These are phyloP conservation scores for Argyrosomus japonicus DNA, from an alignment of 2,113 vertebrate species.

Conservation along the genomic window DNA sequence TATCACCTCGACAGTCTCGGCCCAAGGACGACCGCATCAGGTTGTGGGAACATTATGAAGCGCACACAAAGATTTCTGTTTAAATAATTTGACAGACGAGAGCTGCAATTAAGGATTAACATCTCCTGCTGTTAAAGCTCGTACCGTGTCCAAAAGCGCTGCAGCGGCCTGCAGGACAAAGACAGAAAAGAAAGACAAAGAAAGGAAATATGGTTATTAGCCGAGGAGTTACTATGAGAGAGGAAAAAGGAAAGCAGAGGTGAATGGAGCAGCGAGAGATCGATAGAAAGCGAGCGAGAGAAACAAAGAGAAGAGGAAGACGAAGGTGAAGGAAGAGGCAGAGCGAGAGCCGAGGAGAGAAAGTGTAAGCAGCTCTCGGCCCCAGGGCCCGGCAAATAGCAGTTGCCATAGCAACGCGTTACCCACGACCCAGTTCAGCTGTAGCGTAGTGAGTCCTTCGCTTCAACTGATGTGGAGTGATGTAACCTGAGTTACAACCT, in stretches of 20 bases:
- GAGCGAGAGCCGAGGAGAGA: constrained; percentile 79
- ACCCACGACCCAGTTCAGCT: constrained; percentile 91
- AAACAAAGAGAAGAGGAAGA: constrained; percentile 69
- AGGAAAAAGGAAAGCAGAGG: constrained; percentile 77
- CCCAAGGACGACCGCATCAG: neutral
- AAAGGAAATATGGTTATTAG: neutral
- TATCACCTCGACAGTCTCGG: constrained; percentile 34
- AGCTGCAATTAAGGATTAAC: constrained; percentile 37
- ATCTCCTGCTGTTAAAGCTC: constrained; percentile 21
- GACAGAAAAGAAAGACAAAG: neutral
- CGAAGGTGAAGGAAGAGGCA: constrained; percentile 44
- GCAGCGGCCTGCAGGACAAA: neutral
- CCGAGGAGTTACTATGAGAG: neutral
- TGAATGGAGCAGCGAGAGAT: constrained; percentile 18
- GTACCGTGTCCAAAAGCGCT: constrained; percentile 13
- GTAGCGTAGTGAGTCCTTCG: constrained; percentile 81
- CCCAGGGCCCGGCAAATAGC: constrained; percentile 86
- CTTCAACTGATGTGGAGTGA: constrained; percentile 62
- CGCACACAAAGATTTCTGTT: neutral
- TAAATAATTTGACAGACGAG: constrained; percentile 32
- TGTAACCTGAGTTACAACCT: constrained; percentile 22
- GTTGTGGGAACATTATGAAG: constrained; percentile 2
- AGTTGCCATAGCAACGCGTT: constrained; percentile 94
- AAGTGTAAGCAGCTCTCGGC: constrained; percentile 86
- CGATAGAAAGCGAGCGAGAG: constrained; percentile 22